A percentile compares a stretch with the other conserved stretches of the same genome.
Evolutionary conservation across 2,797 vertebrate species (phyloP).

Genomic region (Monodelphis domestica): DNA sequence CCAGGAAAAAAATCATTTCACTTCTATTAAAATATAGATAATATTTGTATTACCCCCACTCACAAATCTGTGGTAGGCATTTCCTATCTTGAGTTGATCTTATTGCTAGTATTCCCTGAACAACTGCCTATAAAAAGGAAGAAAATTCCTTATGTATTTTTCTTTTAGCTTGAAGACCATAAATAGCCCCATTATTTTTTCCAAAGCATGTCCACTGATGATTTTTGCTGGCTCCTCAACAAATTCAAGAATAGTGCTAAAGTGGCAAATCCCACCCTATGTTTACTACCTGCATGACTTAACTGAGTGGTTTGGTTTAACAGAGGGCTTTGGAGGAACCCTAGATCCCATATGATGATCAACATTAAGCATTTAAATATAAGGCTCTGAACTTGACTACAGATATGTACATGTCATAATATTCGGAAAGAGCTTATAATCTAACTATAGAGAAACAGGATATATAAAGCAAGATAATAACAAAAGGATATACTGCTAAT

Average conservation of each 20-base stretch:
- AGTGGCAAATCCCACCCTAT: neutral
- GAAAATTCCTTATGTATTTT: neutral
- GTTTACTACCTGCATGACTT: neutral
- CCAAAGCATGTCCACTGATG: neutral
- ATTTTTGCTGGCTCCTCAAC: neutral
- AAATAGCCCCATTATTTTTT: neutral
- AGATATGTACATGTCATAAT: too few relatives aligned
- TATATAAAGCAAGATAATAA: neutral
- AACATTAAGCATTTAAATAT: too few relatives aligned
- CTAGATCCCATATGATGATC: too few relatives aligned
- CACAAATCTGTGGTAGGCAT: neutral
- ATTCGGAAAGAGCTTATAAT: neutral
- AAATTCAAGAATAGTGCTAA: neutral
- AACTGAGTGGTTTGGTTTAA: too few relatives aligned
- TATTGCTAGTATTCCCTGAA: neutral
- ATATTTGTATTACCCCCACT: neutral
- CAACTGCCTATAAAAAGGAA: neutral
- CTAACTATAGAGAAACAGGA: neutral
- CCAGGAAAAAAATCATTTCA: neutral
- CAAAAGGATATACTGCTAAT: neutral
- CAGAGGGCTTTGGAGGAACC: too few relatives aligned
- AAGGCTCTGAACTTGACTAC: too few relatives aligned
- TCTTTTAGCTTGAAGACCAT: neutral
- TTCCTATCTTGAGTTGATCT: neutral
- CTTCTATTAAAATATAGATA: neutral